Conservation (phyloP, 37 sponge, comb jelly and placozoan species). For the Tethya wilhelma region DNA sequence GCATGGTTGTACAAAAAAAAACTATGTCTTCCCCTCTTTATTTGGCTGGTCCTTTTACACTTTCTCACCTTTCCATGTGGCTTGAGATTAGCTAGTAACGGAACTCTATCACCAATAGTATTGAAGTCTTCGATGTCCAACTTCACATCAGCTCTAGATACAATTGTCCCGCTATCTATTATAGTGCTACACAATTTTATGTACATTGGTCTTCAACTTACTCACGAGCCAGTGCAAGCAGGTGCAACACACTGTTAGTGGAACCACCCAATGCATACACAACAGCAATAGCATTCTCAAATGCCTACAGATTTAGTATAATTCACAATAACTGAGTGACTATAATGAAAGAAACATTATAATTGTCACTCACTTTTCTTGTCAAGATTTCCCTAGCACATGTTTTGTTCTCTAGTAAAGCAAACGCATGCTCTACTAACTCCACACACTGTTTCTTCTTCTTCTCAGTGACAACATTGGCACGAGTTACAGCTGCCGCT, state of each 20-base stretch:
- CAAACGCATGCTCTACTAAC: conserved; percentile 52
- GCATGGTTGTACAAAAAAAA: background rate
- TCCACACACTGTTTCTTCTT: conserved; percentile 58
- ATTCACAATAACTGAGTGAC: background rate
- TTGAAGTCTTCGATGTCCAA: conserved; percentile 75
- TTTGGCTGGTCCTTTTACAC: too few relatives aligned
- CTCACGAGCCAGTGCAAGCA: conserved; percentile 78
- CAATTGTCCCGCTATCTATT: too few relatives aligned
- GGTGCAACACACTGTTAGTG: conserved; percentile 78
- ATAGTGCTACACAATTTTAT: background rate
- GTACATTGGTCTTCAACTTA: conserved; percentile 25
- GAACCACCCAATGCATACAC: conserved; percentile 79
- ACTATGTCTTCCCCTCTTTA: background rate
- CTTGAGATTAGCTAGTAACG: conserved; percentile 68
- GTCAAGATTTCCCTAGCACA: conserved; percentile 68
- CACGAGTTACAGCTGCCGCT: conserved; percentile 65
- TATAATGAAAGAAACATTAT: background rate
- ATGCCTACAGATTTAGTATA: conserved; percentile 48
- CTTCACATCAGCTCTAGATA: conserved; percentile 63
- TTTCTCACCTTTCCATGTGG: conserved; percentile 89
- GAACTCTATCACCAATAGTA: conserved; percentile 59
- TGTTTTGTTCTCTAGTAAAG: conserved; percentile 35
- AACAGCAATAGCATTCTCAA: conserved; percentile 82
- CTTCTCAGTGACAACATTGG: conserved; percentile 57
- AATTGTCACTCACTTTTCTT: conserved; percentile 53